Percentiles rank a stretch among this genome's conserved stretches.
Conservation (phyloP, 2,797 vertebrate genomes). For the Mormyrops attenuatus region DNA sequence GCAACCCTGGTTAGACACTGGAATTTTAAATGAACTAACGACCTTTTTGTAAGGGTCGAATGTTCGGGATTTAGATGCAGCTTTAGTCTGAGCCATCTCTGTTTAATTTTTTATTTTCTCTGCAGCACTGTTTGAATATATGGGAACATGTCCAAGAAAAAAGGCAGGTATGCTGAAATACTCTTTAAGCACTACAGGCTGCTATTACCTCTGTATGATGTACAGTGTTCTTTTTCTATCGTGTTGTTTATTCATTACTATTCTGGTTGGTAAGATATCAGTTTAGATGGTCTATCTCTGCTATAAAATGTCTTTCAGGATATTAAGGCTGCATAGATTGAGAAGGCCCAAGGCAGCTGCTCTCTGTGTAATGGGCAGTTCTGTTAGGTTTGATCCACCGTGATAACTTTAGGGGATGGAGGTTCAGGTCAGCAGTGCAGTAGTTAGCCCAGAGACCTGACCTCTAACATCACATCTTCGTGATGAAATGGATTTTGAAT, state of each 20-base stretch:
- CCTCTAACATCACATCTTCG: not conserved
- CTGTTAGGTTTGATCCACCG: not conserved
- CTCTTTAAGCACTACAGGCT: not conserved
- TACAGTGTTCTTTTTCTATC: not conserved
- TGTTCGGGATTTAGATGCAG: not conserved
- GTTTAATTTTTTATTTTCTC: not conserved
- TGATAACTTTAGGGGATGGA: not conserved
- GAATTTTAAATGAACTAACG: not conserved
- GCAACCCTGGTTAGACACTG: not conserved
- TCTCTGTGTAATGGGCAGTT: not conserved
- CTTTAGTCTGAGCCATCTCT: not conserved
- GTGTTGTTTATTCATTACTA: not conserved
- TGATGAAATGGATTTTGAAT: not conserved
- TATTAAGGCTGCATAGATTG: not conserved
- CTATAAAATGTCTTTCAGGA: not conserved
- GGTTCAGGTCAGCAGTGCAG: not conserved
- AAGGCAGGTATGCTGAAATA: conserved; percentile 63
- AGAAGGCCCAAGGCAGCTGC: not conserved
- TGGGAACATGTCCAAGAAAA: conserved; percentile 79
- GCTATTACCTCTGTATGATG: not conserved
- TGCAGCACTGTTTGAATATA: conserved; percentile 34
- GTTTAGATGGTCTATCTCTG: not conserved
- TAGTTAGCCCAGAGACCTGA: not conserved
- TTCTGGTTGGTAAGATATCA: not conserved
- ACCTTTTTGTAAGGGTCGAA: not conserved